Conservation (phyloP, 2,797 vertebrate genomes). For the Neoniphon sammara region DNA sequence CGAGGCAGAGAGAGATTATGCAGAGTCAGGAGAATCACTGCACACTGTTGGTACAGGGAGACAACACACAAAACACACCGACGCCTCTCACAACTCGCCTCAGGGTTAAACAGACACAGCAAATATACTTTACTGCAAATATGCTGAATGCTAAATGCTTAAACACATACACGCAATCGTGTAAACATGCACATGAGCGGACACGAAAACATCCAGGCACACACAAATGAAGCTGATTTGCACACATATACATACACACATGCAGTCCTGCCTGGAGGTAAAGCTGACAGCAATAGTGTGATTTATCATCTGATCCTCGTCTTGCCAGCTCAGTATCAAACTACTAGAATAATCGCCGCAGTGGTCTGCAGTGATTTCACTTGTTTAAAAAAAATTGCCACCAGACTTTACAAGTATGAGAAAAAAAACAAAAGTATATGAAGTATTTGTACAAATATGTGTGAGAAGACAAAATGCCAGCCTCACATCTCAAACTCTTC, state of each 20-base stretch:
- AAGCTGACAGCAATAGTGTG: conserved; percentile 7
- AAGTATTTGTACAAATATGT: no score
- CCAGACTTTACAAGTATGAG: neutral
- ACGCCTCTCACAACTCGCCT: conserved; percentile 38
- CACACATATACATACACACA: neutral
- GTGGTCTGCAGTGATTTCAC: neutral
- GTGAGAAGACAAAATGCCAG: neutral
- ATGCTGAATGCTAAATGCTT: conserved; percentile 26
- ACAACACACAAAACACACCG: conserved; percentile 38
- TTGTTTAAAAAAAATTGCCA: no score
- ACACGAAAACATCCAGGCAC: conserved; percentile 17
- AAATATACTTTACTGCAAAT: conserved; percentile 48
- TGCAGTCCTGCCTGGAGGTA: conserved; percentile 22
- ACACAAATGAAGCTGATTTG: neutral
- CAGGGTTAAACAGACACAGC: conserved; percentile 59
- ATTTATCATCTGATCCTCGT: conserved; percentile 21
- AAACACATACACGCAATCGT: conserved; percentile 5
- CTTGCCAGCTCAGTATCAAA: conserved; percentile 21
- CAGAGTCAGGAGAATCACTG: conserved; percentile 70
- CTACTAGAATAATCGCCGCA: conserved; percentile 26
- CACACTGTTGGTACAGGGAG: conserved; percentile 44
- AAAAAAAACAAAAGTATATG: neutral
- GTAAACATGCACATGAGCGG: neutral
- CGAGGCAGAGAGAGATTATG: conserved; percentile 62
- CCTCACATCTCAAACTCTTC: neutral